Base-by-base conservation (phyloP, 2,888 invertebrate species). In the Nymphalis c-album region DNA sequence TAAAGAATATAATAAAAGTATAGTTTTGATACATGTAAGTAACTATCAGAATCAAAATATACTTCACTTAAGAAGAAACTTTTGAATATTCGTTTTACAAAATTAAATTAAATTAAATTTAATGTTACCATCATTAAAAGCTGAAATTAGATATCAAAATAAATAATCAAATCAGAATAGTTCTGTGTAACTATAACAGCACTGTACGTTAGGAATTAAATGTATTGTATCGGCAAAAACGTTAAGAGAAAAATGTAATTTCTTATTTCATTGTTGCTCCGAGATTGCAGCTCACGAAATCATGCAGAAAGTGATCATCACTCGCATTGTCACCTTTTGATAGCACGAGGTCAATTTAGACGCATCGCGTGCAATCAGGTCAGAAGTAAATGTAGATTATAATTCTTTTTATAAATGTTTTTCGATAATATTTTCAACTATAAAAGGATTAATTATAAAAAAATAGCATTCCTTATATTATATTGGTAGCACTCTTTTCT, bases 271-370 rank as follows among this genome's bases (percentile, higher is more conserved):
- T 63, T 67, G 45, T 67, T 63, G 63, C 26, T 53, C 55, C 13
- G 55, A 53, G 31, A 55, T 50, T 62, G 58, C 50, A 61, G 18
- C 47, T 60, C 66, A 66, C 61, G 61, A 57, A 66, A 47, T 60
- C 60, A 60, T 46, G 65, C 60, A 65, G 66, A 66, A 66, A 55
- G 46, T 55, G 53, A 66, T 66, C 53, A 66, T 60, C 60, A 47
- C 31, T 20, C 5, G 46, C 47, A 60, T 65, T 65, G 65, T 60
- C 60, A 66, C 60, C 57, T 62, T 65, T 46, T 35, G 51, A 69
- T 60, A 51, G 22, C 57, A 51, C 50, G 60, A 57, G 61, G 69
- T 65, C 69, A 59, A 65, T 62, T 69, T 68, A 40, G 51, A 65
- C 59, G 65, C 61, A 60, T 65, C 53, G 45, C 59, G 57, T 48